These are phyloP conservation scores for Chaenogobius annularis DNA, from an alignment of 2,113 vertebrate species.

Conservation along the genomic window DNA sequence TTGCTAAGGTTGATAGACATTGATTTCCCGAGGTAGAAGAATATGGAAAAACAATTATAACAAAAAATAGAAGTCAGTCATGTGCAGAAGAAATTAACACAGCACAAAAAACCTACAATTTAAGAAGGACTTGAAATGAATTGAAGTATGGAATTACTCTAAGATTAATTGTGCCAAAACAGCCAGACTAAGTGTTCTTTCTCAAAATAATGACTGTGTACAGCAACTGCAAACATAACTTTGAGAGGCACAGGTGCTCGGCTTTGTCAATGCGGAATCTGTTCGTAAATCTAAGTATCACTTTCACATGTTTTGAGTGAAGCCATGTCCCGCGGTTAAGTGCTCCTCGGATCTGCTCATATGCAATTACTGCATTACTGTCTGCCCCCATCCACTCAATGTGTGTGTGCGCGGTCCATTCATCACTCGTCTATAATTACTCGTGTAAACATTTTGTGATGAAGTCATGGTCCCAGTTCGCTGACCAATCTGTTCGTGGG, in stretches of 20 bases:
- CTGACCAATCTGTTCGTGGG: slow-evolving; percentile 66
- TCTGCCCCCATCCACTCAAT: slow-evolving; percentile 24
- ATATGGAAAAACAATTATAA: neutral
- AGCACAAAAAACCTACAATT: neutral
- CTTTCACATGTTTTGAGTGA: slow-evolving; percentile 44
- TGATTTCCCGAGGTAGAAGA: neutral
- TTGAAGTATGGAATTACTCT: neutral
- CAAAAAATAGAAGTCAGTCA: too few relatives aligned
- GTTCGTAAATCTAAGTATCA: slow-evolving; percentile 45
- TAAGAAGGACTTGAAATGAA: neutral
- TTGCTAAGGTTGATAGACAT: neutral
- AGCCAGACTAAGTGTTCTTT: neutral
- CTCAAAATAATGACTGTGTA: neutral
- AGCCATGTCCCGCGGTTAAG: slow-evolving; percentile 39
- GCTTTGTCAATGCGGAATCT: slow-evolving; percentile 10
- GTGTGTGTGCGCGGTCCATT: slow-evolving; percentile 45
- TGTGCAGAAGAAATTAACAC: neutral
- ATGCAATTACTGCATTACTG: slow-evolving; percentile 59
- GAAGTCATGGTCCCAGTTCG: slow-evolving; percentile 63
- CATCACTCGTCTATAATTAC: slow-evolving; percentile 70
- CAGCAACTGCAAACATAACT: slow-evolving; percentile 6
- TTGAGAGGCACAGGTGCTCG: slow-evolving; percentile 42
- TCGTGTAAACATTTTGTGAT: slow-evolving; percentile 67
- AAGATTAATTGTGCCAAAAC: slow-evolving; percentile 2
- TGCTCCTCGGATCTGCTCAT: slow-evolving; percentile 45